Conservation (phyloP, 1,140 invertebrate genomes). For the Propsilocerus akamusi region DNA sequence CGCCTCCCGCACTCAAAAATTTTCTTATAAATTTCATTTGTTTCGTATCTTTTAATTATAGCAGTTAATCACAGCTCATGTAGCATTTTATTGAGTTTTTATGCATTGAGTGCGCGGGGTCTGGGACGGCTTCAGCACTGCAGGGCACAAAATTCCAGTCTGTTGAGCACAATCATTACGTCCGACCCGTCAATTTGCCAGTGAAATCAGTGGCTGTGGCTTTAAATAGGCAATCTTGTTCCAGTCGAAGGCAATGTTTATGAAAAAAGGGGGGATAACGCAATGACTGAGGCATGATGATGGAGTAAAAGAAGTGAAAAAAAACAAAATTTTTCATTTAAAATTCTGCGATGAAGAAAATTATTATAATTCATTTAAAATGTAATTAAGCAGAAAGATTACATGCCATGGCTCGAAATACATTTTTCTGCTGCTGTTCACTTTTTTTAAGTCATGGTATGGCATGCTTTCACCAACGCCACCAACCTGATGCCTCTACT, state of each 20-base stretch:
- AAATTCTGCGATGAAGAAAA: neutral
- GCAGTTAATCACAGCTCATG: too few species aligned
- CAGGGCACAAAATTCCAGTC: neutral
- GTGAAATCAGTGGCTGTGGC: too few species aligned
- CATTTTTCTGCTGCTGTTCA: too few species aligned
- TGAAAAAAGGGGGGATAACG: neutral
- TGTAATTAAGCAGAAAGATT: neutral
- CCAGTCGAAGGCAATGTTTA: too few species aligned
- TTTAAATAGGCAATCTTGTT: too few species aligned
- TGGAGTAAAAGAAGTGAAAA: neutral
- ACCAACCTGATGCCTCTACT: neutral
- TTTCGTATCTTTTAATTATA: too few species aligned
- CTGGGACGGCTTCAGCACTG: neutral
- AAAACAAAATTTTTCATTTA: neutral
- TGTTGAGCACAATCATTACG: conserved; percentile 2
- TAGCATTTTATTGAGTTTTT: too few species aligned
- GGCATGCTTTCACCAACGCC: neutral
- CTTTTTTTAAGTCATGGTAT: too few species aligned
- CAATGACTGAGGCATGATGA: neutral
- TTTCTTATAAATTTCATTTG: neutral
- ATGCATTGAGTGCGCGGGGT: too few species aligned
- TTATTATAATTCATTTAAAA: neutral
- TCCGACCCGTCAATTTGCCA: too few species aligned
- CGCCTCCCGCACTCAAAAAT: neutral
- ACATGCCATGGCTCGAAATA: neutral